phyloP scores from a whole-genome alignment of 2,888 invertebrate genomes.

The Hymenopus coronatus region DNA sequence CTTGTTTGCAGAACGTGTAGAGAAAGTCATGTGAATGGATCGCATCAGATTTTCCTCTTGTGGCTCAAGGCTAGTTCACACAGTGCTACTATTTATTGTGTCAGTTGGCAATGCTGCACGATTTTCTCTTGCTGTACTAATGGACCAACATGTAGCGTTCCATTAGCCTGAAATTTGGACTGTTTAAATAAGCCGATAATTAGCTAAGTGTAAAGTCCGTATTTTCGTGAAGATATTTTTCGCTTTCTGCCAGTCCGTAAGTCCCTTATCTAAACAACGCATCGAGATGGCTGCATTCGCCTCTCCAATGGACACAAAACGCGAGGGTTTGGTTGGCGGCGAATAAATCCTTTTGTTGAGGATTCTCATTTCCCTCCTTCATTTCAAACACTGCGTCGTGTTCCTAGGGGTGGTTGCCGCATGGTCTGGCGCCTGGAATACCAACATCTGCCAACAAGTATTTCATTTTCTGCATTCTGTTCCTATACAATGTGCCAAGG shows the following conservation, averaged over 20 bases:
- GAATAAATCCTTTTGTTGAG: neutral
- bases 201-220: too few species aligned
- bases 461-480: neutral
- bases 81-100: too few species aligned
- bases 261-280: neutral
- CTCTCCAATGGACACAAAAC: neutral
- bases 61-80: too few species aligned
- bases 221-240: neutral
- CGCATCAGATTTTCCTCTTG: too few species aligned
- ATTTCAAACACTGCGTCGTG: neutral
- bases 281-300: neutral
- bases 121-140: too few species aligned
- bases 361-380: neutral
- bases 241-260: neutral
- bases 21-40: too few species aligned
- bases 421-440: neutral
- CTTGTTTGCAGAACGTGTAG: too few species aligned
- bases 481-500: neutral
- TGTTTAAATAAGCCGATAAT: too few species aligned
- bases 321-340: too few species aligned
- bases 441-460: neutral
- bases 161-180: too few species aligned
- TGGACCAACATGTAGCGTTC: too few species aligned
- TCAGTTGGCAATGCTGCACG: too few species aligned
- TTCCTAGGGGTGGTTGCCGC: neutral